Base-by-base conservation (phyloP, 2,888 invertebrate species). In the Thereva unica region DNA sequence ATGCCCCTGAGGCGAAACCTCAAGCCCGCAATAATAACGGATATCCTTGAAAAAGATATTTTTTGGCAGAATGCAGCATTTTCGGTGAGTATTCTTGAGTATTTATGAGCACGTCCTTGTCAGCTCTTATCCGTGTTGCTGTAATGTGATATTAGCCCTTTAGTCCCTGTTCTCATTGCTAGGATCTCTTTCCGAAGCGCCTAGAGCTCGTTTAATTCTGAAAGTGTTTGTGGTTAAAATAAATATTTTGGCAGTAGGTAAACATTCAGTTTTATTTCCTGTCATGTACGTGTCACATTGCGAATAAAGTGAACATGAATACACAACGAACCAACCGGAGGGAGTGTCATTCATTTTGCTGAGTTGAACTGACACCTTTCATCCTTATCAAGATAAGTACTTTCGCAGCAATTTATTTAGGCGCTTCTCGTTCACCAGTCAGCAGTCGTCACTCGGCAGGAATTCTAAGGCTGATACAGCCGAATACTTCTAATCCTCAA, bases 261-360 rank as follows among this genome's bases (percentile, higher is more conserved):
- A 23, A 23, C 41, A 35, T 61, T 61, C 61, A 61, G 50, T 50
- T 61, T n/a, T 49, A 23, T 23, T 23, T 23, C 23, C 41, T 61
- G 50, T 44, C 61, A 61, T 61, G 61, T 53, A 53, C 37, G 53
- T 61, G 61, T 61, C 61, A 50, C 61, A 50, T 61, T 50, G 50
- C 50, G 61, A 61, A 61, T 61, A 61, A 61, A 61, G 50, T 61
- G 50, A 61, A 50, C 61, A 61, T 12, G 49, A 41, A 50, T 23
- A 45, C 40, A 50, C 50, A 50, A 50, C 61, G 49, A 40, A 40
- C 50, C 50, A 40, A 61, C 50, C 61, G 50, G 23, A 61, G 61
- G 61, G 50, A 61, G 40, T 50, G 61, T 61, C 61, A 61, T 61
- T 50, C 61, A 61, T 61, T 61, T 50, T 37, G 61, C 50, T 50